phyloP scores from a whole-genome alignment of 1,140 invertebrate genomes.

The Lineus longissimus region DNA sequence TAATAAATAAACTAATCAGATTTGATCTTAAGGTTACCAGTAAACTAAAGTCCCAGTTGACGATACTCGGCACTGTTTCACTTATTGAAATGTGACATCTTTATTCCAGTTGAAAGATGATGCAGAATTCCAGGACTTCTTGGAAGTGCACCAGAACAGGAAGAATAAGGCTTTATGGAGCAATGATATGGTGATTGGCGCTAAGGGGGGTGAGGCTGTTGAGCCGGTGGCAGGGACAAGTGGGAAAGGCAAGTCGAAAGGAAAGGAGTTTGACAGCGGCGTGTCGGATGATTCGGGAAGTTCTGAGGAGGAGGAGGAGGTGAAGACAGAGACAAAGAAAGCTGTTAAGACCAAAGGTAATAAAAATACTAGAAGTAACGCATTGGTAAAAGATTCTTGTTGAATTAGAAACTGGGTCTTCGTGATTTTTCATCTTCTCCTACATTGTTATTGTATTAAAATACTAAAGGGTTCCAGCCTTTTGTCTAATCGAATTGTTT shows the following conservation, averaged over 20 bases:
- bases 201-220: conserved; percentile 8
- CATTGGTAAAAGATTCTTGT: no score
- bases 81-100: background rate
- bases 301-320: conserved; percentile 36
- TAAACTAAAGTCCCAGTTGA: background rate
- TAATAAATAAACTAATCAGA: background rate
- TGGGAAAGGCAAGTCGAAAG: conserved; percentile 17
- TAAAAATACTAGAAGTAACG: background rate
- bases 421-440: no score
- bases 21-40: background rate
- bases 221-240: conserved; percentile 16
- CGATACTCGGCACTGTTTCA: background rate
- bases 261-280: conserved; percentile 6
- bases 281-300: conserved; percentile 15
- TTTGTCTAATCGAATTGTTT: no score
- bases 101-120: conserved; percentile 71
- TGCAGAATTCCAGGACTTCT: conserved; percentile 82
- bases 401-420: no score
- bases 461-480: no score
- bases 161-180: conserved; percentile 63
- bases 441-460: no score
- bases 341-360: background rate
- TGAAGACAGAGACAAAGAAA: conserved; percentile 45
- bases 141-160: conserved; percentile 69
- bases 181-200: conserved; percentile 60